A percentile compares a stretch with the other conserved stretches of the same genome.
phyloP scores from a whole-genome alignment of 2,888 invertebrate species.

The Stenodera caucasica region DNA sequence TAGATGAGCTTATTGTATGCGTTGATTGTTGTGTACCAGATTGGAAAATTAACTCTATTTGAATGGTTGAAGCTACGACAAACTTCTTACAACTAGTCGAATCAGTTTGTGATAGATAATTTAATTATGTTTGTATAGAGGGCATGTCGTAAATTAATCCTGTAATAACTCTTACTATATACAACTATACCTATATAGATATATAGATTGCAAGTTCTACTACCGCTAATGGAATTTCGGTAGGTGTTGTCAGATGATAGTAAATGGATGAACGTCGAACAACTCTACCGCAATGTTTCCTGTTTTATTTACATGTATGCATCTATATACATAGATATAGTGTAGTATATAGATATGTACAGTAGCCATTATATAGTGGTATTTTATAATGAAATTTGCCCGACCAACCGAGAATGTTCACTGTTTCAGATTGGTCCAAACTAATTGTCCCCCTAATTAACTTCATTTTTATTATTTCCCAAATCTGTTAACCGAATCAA shows the following conservation, averaged over 20 bases:
- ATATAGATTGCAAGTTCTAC: conserved; percentile 28
- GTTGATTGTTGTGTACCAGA: conserved; percentile 53
- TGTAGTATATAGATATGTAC: neutral
- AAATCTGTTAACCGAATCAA: neutral
- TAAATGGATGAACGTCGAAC: conserved; percentile 24
- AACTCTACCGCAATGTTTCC: conserved; percentile 20
- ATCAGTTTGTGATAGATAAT: conserved; percentile 22
- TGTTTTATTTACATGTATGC: conserved; percentile 13
- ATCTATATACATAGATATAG: neutral
- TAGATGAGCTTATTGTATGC: conserved; percentile 49
- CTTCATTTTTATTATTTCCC: conserved; percentile 4
- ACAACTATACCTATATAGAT: no score
- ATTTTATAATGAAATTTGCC: conserved; percentile 12
- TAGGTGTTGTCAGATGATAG: conserved; percentile 29
- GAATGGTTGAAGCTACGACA: conserved; percentile 28
- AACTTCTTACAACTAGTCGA: conserved; percentile 24
- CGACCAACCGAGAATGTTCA: neutral
- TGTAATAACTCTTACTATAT: conserved; percentile 25
- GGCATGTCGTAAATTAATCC: conserved; percentile 30
- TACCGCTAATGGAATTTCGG: conserved; percentile 29
- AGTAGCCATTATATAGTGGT: conserved; percentile 5
- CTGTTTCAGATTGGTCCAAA: conserved; percentile 1
- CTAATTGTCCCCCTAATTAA: conserved; percentile 7
- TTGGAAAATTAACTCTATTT: conserved; percentile 51
- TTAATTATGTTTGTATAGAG: conserved; percentile 22